phyloP scores from a whole-genome alignment of 23 tunicate species.

The Corella eumyota region DNA sequence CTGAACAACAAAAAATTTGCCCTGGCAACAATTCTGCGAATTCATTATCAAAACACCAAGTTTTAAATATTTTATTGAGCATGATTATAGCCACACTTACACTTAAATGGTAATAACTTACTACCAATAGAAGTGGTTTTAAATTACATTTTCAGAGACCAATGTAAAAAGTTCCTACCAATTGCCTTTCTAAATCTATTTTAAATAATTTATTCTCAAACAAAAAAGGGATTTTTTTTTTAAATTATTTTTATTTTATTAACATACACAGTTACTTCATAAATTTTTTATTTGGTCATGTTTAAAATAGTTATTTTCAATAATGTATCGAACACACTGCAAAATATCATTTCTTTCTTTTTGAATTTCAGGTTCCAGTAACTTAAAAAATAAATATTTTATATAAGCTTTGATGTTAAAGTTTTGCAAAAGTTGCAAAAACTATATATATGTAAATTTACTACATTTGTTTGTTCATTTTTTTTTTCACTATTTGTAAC shows the following conservation, averaged over 20 bases:
- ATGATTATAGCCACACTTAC: no score
- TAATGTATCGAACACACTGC: constrained; percentile 74
- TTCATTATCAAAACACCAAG: no score
- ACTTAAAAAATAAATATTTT: constrained; percentile 9
- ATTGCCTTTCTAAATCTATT: no score
- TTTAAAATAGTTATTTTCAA: constrained; percentile 67
- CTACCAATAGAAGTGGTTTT: neutral
- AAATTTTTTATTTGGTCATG: no score
- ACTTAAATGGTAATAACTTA: no score
- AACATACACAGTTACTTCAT: no score
- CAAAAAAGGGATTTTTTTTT: no score
- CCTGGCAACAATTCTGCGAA: neutral
- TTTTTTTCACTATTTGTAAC: no score
- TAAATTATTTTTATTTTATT: no score
- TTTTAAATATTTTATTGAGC: no score
- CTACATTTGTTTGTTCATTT: neutral
- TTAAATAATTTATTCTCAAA: no score
- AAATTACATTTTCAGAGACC: neutral
- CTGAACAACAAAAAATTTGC: neutral
- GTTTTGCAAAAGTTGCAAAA: neutral
- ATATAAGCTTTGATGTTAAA: neutral
- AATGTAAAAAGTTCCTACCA: no score
- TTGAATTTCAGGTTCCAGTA: constrained; percentile 76
- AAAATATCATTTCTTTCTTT: constrained; percentile 75
- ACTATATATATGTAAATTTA: neutral